Evolutionary conservation across 2,113 vertebrate genomes (phyloP).

Genomic region (Tragelaphus strepsiceros): DNA sequence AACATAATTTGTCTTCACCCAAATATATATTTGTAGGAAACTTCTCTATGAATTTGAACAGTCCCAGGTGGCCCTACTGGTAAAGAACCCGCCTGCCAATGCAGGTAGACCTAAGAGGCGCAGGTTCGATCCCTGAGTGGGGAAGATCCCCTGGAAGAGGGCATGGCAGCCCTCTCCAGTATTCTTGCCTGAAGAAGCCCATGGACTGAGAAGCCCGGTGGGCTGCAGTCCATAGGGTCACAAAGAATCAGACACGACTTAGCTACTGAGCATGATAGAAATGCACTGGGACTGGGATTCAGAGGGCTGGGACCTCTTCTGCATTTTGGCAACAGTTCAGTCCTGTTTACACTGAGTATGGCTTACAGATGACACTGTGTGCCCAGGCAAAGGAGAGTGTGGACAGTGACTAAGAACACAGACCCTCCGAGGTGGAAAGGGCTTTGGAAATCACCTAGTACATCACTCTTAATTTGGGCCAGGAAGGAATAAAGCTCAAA

Average conservation of each 20-base stretch:
- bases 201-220: neutral
- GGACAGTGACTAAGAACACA: neutral
- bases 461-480: slow-evolving; percentile 5
- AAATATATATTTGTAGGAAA: neutral
- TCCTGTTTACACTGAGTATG: neutral
- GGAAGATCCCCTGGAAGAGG: neutral
- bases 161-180: neutral
- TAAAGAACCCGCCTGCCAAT: neutral
- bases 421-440: neutral
- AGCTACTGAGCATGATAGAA: neutral
- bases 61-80: neutral
- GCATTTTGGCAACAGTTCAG: neutral
- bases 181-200: neutral
- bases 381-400: neutral
- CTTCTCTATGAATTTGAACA: neutral
- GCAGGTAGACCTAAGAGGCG: neutral
- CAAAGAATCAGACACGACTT: neutral
- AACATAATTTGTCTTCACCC: neutral
- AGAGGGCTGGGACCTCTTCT: neutral
- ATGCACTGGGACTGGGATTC: rapidly evolving
- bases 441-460: neutral
- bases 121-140: neutral
- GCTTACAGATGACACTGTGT: neutral
- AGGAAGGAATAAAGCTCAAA: slow-evolving; percentile 44
- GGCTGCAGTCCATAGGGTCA: neutral